Base-by-base conservation (phyloP, 2,113 vertebrate species). In the Festucalex cinctus region DNA sequence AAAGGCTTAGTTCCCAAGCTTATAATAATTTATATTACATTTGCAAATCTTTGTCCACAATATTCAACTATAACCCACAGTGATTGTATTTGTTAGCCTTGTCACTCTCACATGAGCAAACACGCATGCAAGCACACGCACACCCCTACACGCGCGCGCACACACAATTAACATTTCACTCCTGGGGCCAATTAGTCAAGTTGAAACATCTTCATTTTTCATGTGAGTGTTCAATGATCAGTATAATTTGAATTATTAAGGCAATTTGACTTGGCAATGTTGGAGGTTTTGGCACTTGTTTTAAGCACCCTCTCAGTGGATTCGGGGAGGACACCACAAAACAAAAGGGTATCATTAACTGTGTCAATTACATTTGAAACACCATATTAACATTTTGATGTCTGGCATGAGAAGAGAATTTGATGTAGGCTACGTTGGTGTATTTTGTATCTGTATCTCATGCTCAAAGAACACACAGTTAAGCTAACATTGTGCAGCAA, bases 241-340 rank as follows among this genome's bases (percentile, higher is more conserved):
- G 91, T 83, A 90, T 94, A 96, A 96, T 95, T 95, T 89, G 89
- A 93, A 95, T 94, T 92, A 93, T 94, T 93, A 92, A 82, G 59
- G 71, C 90, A 89, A 90, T 94, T 90, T 92, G 81, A 74, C 91
- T 86, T 86, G 87, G 89, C 87, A 86, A 67, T 90, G 92, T 90
- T 89, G 83, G 83, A 57, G 86, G 71, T 79, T 75, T 91, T 92
- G 80, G 77, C 82, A 87, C 87, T 92, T 16, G 16, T 13, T 17
- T 44, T 44, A 44, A 90, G 69, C 75, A 81, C 86, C 79, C 85
- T 84, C 91, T 65, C 81, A 64, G 81, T 80, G 75, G 86, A 85
- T 85, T 88, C 76, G 77, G 44, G 89, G 88, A 90, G 88, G 86
- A 90, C 85, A 89, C 84, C 81, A 73, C 83, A 86, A 89, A 86